These are phyloP conservation scores for Euleptes europaea DNA, from an alignment of 2,113 vertebrate species.

Conservation along the genomic window DNA sequence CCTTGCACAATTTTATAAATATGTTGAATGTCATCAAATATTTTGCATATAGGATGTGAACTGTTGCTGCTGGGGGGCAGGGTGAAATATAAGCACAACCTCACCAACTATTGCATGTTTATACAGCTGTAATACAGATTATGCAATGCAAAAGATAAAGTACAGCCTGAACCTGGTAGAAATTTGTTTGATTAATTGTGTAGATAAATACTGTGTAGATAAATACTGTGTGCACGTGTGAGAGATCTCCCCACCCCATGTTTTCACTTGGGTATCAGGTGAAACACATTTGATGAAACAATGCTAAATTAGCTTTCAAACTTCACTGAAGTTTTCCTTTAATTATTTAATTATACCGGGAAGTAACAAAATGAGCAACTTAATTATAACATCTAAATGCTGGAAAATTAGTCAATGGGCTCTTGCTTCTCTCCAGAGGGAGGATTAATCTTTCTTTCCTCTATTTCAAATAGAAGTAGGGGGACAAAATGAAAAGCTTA, in stretches of 20 bases:
- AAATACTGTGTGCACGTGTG: conserved; percentile 19
- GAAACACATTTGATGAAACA: conserved; percentile 45
- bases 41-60: background rate
- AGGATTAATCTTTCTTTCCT: conserved; percentile 72
- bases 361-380: conserved; percentile 67
- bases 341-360: conserved; percentile 65
- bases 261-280: conserved; percentile 28
- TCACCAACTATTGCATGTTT: conserved; percentile 34
- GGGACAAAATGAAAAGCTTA: conserved; percentile 70
- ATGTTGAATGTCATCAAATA: background rate
- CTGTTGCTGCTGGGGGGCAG: background rate
- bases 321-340: conserved; percentile 62
- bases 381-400: conserved; percentile 78
- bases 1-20: background rate
- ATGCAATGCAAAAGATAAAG: conserved; percentile 51
- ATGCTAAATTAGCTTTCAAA: conserved; percentile 63
- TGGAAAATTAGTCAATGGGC: conserved; percentile 70
- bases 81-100: background rate
- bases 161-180: conserved; percentile 52
- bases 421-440: conserved; percentile 68
- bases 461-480: conserved; percentile 70
- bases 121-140: conserved; percentile 26
- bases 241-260: background rate
- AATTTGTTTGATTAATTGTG: conserved; percentile 43
- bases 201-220: conserved; percentile 55